These are phyloP conservation scores for Geopemphigus sp. DNA, from an alignment of 1,140 invertebrate genomes.

Conservation along the genomic window DNA sequence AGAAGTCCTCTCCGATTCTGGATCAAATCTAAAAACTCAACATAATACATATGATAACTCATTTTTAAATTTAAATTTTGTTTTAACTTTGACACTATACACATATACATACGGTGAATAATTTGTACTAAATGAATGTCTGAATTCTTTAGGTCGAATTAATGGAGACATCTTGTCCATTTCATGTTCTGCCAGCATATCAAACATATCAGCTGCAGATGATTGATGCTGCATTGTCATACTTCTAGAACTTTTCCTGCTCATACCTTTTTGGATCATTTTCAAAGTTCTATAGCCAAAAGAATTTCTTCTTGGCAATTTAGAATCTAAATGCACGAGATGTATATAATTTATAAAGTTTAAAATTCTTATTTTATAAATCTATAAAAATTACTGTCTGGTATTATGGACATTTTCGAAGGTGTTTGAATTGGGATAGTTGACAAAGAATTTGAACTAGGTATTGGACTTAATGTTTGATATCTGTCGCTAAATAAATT, in stretches of 20 bases:
- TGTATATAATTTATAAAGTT: background rate
- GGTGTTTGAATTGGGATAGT: slow-evolving; percentile 51
- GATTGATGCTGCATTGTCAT: slow-evolving; percentile 55
- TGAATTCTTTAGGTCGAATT: slow-evolving; percentile 51
- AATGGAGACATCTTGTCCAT: slow-evolving; percentile 52
- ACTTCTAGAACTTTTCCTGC: slow-evolving; percentile 58
- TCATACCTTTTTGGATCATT: slow-evolving; percentile 54
- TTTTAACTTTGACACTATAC: too few relatives aligned
- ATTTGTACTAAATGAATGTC: slow-evolving; percentile 37
- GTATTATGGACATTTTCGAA: slow-evolving; percentile 58
- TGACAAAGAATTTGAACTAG: slow-evolving; percentile 63
- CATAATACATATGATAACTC: background rate
- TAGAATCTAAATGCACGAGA: slow-evolving; percentile 41
- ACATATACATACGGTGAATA: slow-evolving; percentile 32
- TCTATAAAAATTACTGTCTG: slow-evolving; percentile 47
- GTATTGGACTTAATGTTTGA: slow-evolving; percentile 76
- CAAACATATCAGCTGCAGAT: slow-evolving; percentile 51
- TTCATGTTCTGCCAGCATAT: slow-evolving; percentile 51
- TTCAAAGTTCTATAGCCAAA: slow-evolving; percentile 78
- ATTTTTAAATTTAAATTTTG: too few relatives aligned
- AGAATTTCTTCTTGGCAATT: slow-evolving; percentile 51
- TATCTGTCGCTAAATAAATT: slow-evolving; percentile 50
- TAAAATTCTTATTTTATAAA: background rate
- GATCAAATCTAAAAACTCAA: slow-evolving; percentile 21
- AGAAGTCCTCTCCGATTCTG: slow-evolving; percentile 9